A percentile compares a stretch with the other conserved stretches of the same genome.
phyloP scores from a whole-genome alignment of 1,140 invertebrate genomes.

The Acromyrmex echinatior region DNA sequence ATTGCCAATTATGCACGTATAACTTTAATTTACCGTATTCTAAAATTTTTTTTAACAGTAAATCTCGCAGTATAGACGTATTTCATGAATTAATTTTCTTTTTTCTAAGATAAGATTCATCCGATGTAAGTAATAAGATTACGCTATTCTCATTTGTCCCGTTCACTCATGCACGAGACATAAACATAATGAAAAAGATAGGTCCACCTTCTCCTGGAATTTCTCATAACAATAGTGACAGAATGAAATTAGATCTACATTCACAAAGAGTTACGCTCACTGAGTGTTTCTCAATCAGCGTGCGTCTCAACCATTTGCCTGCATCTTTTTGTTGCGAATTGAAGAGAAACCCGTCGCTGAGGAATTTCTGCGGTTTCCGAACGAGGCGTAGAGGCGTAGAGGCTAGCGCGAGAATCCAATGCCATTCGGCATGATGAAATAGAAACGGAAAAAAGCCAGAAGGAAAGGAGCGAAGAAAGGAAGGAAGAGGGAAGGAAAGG shows the following conservation, averaged over 20 bases:
- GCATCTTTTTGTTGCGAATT: conserved; percentile 2
- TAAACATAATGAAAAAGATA: neutral
- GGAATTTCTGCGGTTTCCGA: conserved; percentile 20
- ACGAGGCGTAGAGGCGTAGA: neutral
- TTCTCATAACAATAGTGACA: neutral
- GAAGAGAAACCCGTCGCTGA: neutral
- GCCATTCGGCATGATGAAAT: conserved; percentile 15
- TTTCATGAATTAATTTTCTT: conserved; percentile 15
- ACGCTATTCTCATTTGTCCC: neutral
- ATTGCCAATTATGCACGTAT: neutral
- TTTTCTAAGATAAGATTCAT: neutral
- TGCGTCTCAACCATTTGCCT: neutral
- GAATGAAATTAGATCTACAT: neutral
- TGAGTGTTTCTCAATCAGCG: neutral
- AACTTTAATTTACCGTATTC: neutral
- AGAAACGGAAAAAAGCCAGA: neutral
- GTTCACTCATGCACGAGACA: neutral
- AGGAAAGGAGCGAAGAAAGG: neutral
- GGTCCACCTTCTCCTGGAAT: neutral
- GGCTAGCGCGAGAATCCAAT: conserved; percentile 7
- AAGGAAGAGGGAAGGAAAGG: conserved; percentile 12
- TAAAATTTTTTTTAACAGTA: neutral
- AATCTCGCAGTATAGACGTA: neutral
- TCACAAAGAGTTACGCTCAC: neutral
- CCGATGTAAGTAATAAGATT: neutral